Conservation (phyloP, 2,888 invertebrate species). For the Dioctria rufipes region DNA sequence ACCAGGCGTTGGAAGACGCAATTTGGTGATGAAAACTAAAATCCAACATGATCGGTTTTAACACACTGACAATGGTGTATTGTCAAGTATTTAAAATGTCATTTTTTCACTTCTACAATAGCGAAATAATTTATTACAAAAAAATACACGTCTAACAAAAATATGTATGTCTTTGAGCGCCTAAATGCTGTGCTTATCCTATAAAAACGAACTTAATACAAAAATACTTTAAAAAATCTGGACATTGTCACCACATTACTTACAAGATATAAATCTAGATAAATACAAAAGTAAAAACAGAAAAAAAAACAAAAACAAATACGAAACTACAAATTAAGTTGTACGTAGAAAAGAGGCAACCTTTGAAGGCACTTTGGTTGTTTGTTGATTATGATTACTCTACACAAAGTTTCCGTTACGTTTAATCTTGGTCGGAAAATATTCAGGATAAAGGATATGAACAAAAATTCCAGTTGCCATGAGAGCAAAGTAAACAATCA, state of each 20-base stretch:
- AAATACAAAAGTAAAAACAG: slow-evolving; percentile 2
- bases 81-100: too few relatives aligned
- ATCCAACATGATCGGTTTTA: too few relatives aligned
- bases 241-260: slow-evolving; percentile 12
- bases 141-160: slow-evolving; percentile 47
- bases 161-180: neutral
- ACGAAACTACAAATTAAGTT: slow-evolving; percentile 33
- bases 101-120: neutral
- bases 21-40: too few relatives aligned
- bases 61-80: too few relatives aligned
- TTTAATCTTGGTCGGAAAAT: slow-evolving; percentile 71
- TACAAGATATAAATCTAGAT: slow-evolving; percentile 7
- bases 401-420: slow-evolving; percentile 53
- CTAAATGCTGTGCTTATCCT: neutral
- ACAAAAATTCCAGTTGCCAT: slow-evolving; percentile 82
- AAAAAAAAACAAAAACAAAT: slow-evolving; percentile 25
- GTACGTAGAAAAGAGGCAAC: slow-evolving; percentile 44
- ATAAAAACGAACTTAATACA: slow-evolving; percentile 10
- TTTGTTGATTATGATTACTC: neutral
- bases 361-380: slow-evolving; percentile 50
- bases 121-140: slow-evolving; percentile 42
- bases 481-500: slow-evolving; percentile 79
- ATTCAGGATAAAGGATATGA: slow-evolving; percentile 78
- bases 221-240: slow-evolving; percentile 38
- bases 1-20: too few relatives aligned